phyloP scores from a whole-genome alignment of 1,140 invertebrate genomes.

The Caenorhabditis latens region DNA sequence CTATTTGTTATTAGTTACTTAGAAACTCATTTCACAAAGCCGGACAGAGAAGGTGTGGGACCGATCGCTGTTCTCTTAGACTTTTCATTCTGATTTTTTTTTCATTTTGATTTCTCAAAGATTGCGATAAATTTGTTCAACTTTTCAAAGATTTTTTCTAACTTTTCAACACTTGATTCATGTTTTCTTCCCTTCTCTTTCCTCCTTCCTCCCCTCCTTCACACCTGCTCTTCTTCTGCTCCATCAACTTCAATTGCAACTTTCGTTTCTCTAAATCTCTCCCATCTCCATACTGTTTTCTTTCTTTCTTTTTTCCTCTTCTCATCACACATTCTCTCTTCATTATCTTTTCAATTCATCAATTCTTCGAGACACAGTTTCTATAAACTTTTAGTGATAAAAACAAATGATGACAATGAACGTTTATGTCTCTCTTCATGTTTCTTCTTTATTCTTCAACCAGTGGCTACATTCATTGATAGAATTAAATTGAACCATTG shows the following conservation, averaged over 20 bases:
- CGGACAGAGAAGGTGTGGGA: too few relatives aligned
- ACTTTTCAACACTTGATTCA: not conserved
- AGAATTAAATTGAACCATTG: not conserved
- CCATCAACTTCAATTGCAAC: conserved; percentile 27
- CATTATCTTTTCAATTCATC: not conserved
- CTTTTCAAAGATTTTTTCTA: not conserved
- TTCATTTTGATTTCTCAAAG: too few relatives aligned
- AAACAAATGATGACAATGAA: not conserved
- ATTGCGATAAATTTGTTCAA: too few relatives aligned
- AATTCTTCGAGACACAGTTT: too few relatives aligned
- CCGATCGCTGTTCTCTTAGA: too few relatives aligned
- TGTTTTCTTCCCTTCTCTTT: not conserved
- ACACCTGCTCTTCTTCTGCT: conserved; percentile 50
- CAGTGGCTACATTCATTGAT: too few relatives aligned
- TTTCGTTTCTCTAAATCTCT: not conserved
- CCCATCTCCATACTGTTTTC: not conserved
- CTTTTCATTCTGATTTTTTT: too few relatives aligned
- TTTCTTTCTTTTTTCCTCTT: not conserved
- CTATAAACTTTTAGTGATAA: too few relatives aligned
- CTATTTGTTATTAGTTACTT: too few relatives aligned
- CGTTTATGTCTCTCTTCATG: not conserved
- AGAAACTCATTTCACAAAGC: too few relatives aligned
- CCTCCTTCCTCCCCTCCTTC: not conserved
- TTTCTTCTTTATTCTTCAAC: not conserved
- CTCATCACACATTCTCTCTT: not conserved